These are phyloP conservation scores for Capromys pilorides DNA, from an alignment of 2,797 vertebrate species.

Conservation along the genomic window DNA sequence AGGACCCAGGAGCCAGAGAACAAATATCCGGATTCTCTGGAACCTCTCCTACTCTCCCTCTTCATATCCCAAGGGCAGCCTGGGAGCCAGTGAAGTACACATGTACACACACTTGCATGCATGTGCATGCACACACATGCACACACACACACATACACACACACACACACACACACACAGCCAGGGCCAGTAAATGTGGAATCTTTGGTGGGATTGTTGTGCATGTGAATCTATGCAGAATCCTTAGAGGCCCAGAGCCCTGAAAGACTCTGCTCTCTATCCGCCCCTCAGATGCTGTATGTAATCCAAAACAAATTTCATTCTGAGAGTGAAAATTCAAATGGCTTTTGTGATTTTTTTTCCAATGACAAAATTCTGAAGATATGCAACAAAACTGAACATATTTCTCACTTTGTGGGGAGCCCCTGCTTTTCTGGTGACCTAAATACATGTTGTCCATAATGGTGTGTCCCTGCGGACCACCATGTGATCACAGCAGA, in stretches of 20 bases:
- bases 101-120: neutral
- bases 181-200: neutral
- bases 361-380: constrained; percentile 31
- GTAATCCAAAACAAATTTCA: constrained; percentile 26
- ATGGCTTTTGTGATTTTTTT: constrained; percentile 42
- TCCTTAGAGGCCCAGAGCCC: neutral
- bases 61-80: constrained; percentile 18
- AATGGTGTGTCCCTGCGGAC: neutral
- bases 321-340: constrained; percentile 43
- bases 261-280: neutral
- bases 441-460: neutral
- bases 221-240: neutral
- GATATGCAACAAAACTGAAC: neutral
- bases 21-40: constrained; percentile 77
- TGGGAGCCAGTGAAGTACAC: neutral
- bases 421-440: constrained; percentile 2
- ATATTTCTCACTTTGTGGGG: neutral
- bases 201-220: neutral
- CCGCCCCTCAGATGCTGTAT: neutral
- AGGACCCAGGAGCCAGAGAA: constrained; percentile 74
- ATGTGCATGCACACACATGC: too few relatives aligned
- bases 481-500: neutral
- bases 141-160: too few relatives aligned
- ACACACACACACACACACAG: too few relatives aligned
- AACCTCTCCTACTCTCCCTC: constrained; percentile 55